Percentiles rank a stretch among this genome's conserved stretches.
These are phyloP conservation scores for Glaucidium brasilianum DNA, from an alignment of 2,113 vertebrate species.

Conservation along the genomic window DNA sequence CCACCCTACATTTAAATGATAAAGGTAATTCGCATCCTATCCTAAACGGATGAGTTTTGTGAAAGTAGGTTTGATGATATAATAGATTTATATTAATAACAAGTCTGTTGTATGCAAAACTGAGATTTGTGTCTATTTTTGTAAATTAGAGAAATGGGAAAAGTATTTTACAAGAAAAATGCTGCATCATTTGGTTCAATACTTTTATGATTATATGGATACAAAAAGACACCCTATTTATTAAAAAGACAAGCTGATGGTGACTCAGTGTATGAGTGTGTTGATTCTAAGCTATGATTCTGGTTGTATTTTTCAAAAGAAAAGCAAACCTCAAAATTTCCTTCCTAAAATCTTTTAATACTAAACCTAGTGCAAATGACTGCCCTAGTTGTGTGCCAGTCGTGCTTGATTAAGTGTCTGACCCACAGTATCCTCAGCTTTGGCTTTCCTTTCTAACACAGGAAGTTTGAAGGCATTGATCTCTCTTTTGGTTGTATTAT, in stretches of 20 bases:
- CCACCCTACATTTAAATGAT: constrained; percentile 3
- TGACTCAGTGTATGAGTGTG: neutral
- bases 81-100: neutral
- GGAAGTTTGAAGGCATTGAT: neutral
- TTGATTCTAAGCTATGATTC: neutral
- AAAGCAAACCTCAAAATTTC: neutral
- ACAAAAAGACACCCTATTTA: neutral
- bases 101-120: neutral
- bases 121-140: neutral
- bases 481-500: neutral
- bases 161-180: neutral
- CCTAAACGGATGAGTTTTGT: neutral
- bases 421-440: neutral
- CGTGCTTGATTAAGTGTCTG: neutral
- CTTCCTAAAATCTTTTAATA: neutral
- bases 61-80: neutral
- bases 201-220: neutral
- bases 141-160: neutral
- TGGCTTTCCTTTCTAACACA: neutral
- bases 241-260: neutral
- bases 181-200: neutral
- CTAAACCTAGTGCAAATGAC: neutral
- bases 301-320: neutral
- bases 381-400: neutral
- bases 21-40: neutral